phyloP scores from a whole-genome alignment of 2,888 invertebrate species.

The Stegophylla sp. region DNA sequence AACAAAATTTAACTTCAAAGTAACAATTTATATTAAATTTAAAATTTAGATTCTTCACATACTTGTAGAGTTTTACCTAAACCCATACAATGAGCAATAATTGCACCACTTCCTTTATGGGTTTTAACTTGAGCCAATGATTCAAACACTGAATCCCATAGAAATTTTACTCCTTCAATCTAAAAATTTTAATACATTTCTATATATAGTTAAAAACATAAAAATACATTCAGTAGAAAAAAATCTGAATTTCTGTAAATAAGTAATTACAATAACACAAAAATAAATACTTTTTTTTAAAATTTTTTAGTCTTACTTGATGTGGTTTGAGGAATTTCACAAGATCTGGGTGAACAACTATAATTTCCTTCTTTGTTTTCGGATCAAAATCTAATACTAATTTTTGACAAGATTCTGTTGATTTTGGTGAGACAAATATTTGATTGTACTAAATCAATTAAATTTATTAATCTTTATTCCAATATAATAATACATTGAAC shows the following conservation, averaged over 20 bases:
- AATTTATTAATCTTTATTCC: conserved; percentile 55
- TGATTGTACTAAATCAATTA: conserved; percentile 60
- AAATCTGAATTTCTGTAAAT: too few species aligned
- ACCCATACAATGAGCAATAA: conserved; percentile 94
- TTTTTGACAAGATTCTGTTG: conserved; percentile 67
- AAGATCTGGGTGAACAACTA: conserved; percentile 80
- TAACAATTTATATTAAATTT: too few species aligned
- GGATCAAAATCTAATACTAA: conserved; percentile 84
- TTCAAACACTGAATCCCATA: conserved; percentile 86
- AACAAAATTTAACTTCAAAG: too few species aligned
- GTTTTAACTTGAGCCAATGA: conserved; percentile 70
- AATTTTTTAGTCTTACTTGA: conserved; percentile 68
- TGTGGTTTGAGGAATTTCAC: conserved; percentile 86
- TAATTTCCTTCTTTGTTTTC: conserved; percentile 79
- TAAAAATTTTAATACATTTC: too few species aligned
- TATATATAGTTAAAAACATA: too few species aligned
- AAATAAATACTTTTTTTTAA: too few species aligned
- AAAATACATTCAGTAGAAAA: too few species aligned
- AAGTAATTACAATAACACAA: not conserved
- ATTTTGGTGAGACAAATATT: conserved; percentile 43
- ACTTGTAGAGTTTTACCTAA: conserved; percentile 89
- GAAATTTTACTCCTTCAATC: conserved; percentile 84
- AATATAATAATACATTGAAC: conserved; percentile 14
- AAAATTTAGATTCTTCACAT: too few species aligned
- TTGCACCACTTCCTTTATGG: conserved; percentile 77